A percentile compares a stretch with the other conserved stretches of the same genome.
Conservation (phyloP, 2,888 invertebrate species). For the Cataglyphis livida region DNA sequence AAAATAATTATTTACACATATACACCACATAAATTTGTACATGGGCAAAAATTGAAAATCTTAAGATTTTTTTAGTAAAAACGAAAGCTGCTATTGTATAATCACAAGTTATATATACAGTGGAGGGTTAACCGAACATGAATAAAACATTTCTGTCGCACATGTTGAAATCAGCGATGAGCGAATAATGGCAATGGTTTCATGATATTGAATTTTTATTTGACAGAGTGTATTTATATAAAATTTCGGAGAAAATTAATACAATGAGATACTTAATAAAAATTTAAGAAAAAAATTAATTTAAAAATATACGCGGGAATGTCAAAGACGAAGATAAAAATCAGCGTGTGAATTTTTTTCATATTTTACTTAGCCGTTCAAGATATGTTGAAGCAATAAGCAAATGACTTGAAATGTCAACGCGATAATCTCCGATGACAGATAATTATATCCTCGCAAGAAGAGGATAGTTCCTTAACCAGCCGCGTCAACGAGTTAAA, state of each 20-base stretch:
- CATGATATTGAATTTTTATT: conserved; percentile 4
- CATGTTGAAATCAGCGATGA: conserved; percentile 2
- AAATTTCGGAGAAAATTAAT: conserved; percentile 28
- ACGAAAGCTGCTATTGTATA: background rate
- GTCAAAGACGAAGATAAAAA: background rate
- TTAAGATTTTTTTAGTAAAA: background rate
- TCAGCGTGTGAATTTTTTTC: background rate
- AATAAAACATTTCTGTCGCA: conserved; percentile 21
- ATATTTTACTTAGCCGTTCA: background rate
- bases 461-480: conserved; percentile 18
- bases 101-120: background rate
- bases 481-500: conserved; percentile 40
- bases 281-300: background rate
- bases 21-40: background rate
- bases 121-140: background rate
- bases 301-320: background rate
- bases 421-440: conserved; percentile 28
- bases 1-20: background rate
- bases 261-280: background rate
- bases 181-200: conserved; percentile 11
- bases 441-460: conserved; percentile 28
- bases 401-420: conserved; percentile 25
- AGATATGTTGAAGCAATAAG: background rate
- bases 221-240: background rate
- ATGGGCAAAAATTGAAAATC: background rate